Evolutionary conservation across 35 echinoderm and acorn worm genomes (phyloP), one percentile per base, ranked within the genome.

Genomic region (Holothuria glaberrima): DNA sequence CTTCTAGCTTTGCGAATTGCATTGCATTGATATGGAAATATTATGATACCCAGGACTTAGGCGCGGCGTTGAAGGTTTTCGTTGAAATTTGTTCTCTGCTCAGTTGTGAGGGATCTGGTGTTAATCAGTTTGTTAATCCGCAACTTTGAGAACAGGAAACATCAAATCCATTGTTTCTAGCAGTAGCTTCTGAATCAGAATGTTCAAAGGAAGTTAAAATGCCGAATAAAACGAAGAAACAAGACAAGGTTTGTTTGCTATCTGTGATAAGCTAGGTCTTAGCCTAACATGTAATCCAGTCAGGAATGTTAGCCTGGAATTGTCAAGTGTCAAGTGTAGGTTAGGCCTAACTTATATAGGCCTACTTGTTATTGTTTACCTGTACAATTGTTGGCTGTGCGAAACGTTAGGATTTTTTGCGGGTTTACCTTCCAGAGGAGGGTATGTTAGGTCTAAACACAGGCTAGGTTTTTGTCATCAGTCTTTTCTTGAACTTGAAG

Each of bases 191-290:
- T 34, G 35, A 72, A 31, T 72, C 24, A 72, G 69, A 72, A 72
- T 72, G 69, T 31, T 32, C n/a, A 28, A 72, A 29, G 17, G 19
- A 34, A 30, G 35, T 72, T 32, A 72, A 72, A 34, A 72, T 72
- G 69, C 69, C 30, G 69, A 72, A 72, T 72, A 72, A 72, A 72
- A 19, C 69, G 28, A 72, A 72, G 69, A 65, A 72, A 34, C 69
- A 72, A 72, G 69, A 72, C 4, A 72, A 72, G 69, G 69, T 72
- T 72, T 30, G 69, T 72, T 72, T 72, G 36, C 36, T 72, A 72
- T 26, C 2, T 34, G 9, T 12, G 6, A 72, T 72, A 72, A 72
- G 69, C 69, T 72, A 72, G 69, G 30, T 72, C 17, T 28, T 30
- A 72, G 69, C 69, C 69, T 72, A 72, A 72, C 69, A 72, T 31